Evolutionary conservation across 2,888 invertebrate genomes (phyloP).

Genomic region (Dioctria rufipes): DNA sequence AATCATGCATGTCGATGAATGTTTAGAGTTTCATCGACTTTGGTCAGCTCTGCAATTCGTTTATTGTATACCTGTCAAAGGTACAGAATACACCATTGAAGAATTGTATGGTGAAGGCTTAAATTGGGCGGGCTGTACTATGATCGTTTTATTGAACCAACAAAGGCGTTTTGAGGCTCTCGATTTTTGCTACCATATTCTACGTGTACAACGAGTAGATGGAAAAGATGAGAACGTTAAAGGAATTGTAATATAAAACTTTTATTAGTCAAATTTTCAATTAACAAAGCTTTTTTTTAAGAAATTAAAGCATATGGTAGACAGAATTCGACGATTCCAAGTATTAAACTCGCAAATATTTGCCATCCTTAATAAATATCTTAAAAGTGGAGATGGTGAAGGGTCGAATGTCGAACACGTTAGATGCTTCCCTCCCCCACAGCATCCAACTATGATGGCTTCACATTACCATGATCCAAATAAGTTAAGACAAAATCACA

Average conservation of each 20-base stretch:
- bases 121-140: constrained; percentile 98
- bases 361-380: constrained; percentile 93
- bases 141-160: constrained; percentile 95
- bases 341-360: constrained; percentile 98
- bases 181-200: constrained; percentile 98
- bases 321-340: constrained; percentile 97
- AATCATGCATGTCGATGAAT: constrained; percentile 96
- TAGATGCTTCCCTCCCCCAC: constrained; percentile 95
- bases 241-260: constrained; percentile 84
- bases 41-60: constrained; percentile 99
- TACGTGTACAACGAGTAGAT: constrained; percentile 95
- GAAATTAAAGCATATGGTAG: constrained; percentile 97
- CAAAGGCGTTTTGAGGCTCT: constrained; percentile 96
- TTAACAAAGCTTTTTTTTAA: constrained; percentile 69
- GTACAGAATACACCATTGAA: constrained; percentile 96
- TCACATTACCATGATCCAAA: constrained; percentile 76
- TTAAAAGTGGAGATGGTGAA: constrained; percentile 87
- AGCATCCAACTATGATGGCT: constrained; percentile 79
- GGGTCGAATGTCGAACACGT: constrained; percentile 95
- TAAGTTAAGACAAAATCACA: constrained; percentile 73
- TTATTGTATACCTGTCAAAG: constrained; percentile 96
- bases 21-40: constrained; percentile 93
- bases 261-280: constrained; percentile 28
- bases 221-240: constrained; percentile 96
- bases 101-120: constrained; percentile 98